These are phyloP conservation scores for Rhynchophorus ferrugineus DNA, from an alignment of 1,140 invertebrate species.

Conservation along the genomic window DNA sequence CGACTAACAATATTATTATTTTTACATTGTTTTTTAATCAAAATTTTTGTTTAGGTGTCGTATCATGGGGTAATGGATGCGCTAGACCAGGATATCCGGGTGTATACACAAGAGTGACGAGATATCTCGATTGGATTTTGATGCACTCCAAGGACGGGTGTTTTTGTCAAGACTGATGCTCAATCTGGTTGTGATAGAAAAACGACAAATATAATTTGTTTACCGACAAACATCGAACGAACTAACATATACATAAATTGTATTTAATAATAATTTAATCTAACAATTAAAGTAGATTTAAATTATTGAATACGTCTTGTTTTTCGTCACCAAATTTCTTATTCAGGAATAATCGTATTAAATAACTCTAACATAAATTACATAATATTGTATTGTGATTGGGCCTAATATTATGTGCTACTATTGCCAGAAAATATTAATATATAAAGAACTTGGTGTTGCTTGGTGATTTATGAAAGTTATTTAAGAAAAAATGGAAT, in stretches of 20 bases:
- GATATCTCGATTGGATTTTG: conserved; percentile 69
- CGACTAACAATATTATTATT: no score
- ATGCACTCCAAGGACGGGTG: conserved; percentile 65
- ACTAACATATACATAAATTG: background rate
- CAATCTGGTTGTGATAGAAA: background rate
- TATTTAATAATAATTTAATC: background rate
- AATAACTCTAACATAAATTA: no score
- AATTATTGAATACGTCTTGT: no score
- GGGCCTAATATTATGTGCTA: no score
- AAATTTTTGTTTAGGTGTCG: conserved; percentile 38
- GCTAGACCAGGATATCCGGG: conserved; percentile 66
- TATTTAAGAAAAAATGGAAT: no score
- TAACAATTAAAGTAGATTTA: background rate
- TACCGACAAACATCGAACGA: background rate
- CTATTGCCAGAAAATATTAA: no score
- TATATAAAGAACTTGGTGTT: no score
- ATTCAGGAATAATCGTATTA: no score
- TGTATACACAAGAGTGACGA: conserved; percentile 71
- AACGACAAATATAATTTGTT: background rate
- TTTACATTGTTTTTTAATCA: no score
- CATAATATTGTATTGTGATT: no score
- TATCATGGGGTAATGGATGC: conserved; percentile 53
- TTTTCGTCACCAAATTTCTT: no score
- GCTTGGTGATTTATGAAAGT: no score
- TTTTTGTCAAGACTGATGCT: conserved; percentile 51